phyloP scores from a whole-genome alignment of 2,888 invertebrate species.

The Polia nebulosa region DNA sequence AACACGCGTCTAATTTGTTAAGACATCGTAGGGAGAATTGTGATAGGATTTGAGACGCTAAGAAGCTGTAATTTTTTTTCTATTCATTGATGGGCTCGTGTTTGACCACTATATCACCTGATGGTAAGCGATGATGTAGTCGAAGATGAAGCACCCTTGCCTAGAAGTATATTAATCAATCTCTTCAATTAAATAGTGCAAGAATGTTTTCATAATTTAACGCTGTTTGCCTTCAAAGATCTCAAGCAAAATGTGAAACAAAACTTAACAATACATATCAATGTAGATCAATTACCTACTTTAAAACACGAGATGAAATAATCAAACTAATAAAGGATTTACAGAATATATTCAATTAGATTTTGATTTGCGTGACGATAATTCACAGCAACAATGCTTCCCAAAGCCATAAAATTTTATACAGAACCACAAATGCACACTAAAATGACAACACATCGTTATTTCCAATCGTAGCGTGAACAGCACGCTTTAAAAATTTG shows the following conservation, averaged over 20 bases:
- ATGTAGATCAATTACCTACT: neutral
- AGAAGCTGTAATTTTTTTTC: too few relatives aligned
- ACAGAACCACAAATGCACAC: constrained; percentile 1
- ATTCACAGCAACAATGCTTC: constrained; percentile 19
- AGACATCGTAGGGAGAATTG: constrained; percentile 6
- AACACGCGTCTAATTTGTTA: constrained; percentile 35
- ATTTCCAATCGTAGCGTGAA: constrained; percentile 14
- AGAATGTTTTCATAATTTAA: too few relatives aligned
- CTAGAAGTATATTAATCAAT: too few relatives aligned
- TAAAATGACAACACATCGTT: constrained; percentile 21
- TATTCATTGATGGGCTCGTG: too few relatives aligned
- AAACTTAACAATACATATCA: too few relatives aligned
- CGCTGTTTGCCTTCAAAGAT: too few relatives aligned
- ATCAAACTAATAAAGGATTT: neutral
- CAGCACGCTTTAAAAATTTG: constrained; percentile 31
- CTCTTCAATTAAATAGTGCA: too few relatives aligned
- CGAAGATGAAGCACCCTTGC: too few relatives aligned
- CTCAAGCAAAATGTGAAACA: too few relatives aligned
- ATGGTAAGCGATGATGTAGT: too few relatives aligned
- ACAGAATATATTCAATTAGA: neutral
- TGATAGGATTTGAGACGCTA: neutral
- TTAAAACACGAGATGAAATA: neutral
- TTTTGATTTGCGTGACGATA: neutral
- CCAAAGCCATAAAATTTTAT: constrained; percentile 13
- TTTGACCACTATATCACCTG: too few relatives aligned